Evolutionary conservation across 2,797 vertebrate species (phyloP).

Genomic region (Pangasius sanitwongsei): DNA sequence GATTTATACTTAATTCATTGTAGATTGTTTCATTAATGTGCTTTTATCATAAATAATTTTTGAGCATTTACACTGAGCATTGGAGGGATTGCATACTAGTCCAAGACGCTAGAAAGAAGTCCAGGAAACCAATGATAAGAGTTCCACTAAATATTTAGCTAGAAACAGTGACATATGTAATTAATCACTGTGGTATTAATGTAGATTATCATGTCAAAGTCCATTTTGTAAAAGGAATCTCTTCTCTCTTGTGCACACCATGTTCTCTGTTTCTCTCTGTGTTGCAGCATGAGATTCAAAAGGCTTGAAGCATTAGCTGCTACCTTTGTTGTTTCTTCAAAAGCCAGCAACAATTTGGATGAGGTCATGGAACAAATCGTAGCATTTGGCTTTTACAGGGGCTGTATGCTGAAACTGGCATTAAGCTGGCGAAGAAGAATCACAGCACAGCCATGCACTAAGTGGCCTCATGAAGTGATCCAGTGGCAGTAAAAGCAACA

Average conservation of each 20-base stretch:
- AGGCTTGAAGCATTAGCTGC: not conserved
- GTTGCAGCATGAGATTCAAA: not conserved
- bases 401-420: conserved; percentile 31
- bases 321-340: conserved; percentile 9
- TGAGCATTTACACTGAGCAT: not conserved
- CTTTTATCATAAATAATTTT: not conserved
- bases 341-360: conserved; percentile 37
- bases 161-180: not conserved
- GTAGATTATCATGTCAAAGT: not conserved
- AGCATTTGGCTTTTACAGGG: conserved; percentile 35
- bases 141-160: conserved; percentile 5
- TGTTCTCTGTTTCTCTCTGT: not conserved
- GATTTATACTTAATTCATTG: not conserved
- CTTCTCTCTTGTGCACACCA: not conserved
- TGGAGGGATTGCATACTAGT: not conserved
- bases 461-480: conserved; percentile 20
- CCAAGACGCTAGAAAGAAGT: not conserved
- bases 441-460: not conserved
- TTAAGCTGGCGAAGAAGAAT: conserved; percentile 16
- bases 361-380: conserved; percentile 49
- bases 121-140: not conserved
- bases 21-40: not conserved
- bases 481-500: conserved; percentile 36
- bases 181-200: not conserved
- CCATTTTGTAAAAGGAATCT: not conserved